Evolutionary conservation across 1,140 invertebrate species (phyloP).

Genomic region (Anthonomus grandis): DNA sequence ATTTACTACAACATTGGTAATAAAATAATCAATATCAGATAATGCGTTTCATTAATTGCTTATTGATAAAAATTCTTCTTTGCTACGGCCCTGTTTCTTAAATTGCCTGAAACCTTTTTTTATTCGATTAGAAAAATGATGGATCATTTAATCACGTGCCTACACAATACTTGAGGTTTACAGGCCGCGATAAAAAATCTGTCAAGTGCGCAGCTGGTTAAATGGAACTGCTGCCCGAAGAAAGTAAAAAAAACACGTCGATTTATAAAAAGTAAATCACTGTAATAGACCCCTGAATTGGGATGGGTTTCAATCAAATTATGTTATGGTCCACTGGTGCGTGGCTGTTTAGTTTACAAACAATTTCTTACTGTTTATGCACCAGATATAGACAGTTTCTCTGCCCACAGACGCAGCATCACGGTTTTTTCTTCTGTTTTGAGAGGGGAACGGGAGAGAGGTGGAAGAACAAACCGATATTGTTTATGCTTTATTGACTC

Average conservation of each 20-base stretch:
- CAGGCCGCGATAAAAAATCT: conserved; percentile 18
- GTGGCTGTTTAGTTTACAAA: conserved; percentile 25
- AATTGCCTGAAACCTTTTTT: conserved; percentile 13
- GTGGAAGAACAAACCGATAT: no score
- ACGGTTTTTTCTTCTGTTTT: background rate
- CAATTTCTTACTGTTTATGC: conserved; percentile 22
- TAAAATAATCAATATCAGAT: no score
- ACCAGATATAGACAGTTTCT: conserved; percentile 15
- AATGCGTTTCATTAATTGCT: no score
- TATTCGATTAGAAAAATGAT: conserved; percentile 16
- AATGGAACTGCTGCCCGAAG: conserved; percentile 19
- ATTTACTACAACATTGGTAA: no score
- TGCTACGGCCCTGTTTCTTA: conserved; percentile 12
- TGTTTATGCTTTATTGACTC: no score
- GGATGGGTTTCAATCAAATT: conserved; percentile 15
- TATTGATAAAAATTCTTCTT: no score
- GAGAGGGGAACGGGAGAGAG: no score
- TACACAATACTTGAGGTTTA: conserved; percentile 22
- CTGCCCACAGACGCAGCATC: background rate
- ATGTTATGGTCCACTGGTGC: conserved; percentile 25
- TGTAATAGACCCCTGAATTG: conserved; percentile 25
- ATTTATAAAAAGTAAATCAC: conserved; percentile 17
- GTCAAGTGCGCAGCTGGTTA: conserved; percentile 27
- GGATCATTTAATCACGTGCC: conserved; percentile 28
- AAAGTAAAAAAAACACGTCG: conserved; percentile 6